A percentile compares a stretch with the other conserved stretches of the same genome.
These are phyloP conservation scores for Meloidogyne hapla DNA, from an alignment of 1,140 invertebrate species.

Conservation along the genomic window DNA sequence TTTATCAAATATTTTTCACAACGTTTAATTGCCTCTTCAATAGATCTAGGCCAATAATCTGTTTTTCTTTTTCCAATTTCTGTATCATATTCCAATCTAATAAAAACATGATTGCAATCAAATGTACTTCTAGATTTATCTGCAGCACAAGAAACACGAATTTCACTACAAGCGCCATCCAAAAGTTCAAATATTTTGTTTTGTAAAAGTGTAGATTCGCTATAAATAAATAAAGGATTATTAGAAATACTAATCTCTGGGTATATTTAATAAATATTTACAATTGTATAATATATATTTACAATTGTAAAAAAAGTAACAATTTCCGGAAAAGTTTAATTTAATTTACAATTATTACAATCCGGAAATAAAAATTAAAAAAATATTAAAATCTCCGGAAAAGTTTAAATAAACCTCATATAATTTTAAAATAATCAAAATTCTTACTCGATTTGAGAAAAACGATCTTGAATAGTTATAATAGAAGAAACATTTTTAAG, in stretches of 20 bases:
- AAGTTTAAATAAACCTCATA: too few species aligned
- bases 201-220: conserved; percentile 40
- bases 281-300: too few species aligned
- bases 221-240: conserved; percentile 36
- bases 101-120: conserved; percentile 97
- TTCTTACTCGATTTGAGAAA: conserved; percentile 37
- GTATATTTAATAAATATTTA: too few species aligned
- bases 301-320: too few species aligned
- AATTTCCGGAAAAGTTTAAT: too few species aligned
- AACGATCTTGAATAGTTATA: conserved; percentile 44
- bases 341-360: too few species aligned
- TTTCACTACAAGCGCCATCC: conserved; percentile 93
- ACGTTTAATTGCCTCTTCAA: conserved; percentile 39
- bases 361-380: too few species aligned
- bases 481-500: conserved; percentile 35
- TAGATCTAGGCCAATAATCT: conserved; percentile 31
- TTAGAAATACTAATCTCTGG: not conserved
- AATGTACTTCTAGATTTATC: conserved; percentile 67
- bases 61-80: conserved; percentile 74
- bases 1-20: conserved; percentile 57
- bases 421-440: not conserved
- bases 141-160: conserved; percentile 74
- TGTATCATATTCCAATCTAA: conserved; percentile 84
- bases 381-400: too few species aligned
- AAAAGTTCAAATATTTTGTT: conserved; percentile 70